Base-by-base conservation (phyloP, 1,140 invertebrate species). In the Coboldia fuscipes region DNA sequence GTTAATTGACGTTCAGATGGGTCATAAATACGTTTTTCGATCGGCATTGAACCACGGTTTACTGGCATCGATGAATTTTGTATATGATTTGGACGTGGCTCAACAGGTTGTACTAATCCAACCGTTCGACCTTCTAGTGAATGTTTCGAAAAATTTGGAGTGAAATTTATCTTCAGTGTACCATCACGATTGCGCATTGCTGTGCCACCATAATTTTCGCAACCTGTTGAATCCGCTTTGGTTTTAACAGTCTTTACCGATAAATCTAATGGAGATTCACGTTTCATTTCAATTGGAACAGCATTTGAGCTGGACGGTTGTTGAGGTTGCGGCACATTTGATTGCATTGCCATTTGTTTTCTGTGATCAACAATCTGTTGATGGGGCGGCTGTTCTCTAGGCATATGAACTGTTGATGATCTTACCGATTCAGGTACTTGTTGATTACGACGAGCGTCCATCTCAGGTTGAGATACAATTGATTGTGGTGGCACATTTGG, bases 171-270 rank as follows among this genome's bases (percentile, higher is more conserved):
- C 41, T 70, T 63, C 0, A 64, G 58, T 1, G 58, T 60, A 12
- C 23, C 12, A 4, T 19, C 16, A 3, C 30, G 17, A 18, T 13
- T 38, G 2, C 14, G 20, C 12, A 23, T 47, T 38, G 34, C 37
- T 34, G 6, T 29, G 14, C 34, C n/a, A 31, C 14, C 17, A 30
- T 44, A 44, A 32, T 78, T 74, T 43, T 79, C 75, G 44, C 73
- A 66, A 1, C 73, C 72, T 1, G 81, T 83, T 1, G 80, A 83
- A 51, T 85, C 80, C 0, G 80, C 80, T 1, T 78, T 75, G 23
- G 79, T 82, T 44, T 80, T 72, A 0, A 85, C 72, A 0, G 80
- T 84, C 48, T 83, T 84, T 22, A 85, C 78, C 0, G 80, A 84
- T 10, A 85, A 57, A 54, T 86, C 82, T 29, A 86, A 48, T 0